Conservation (phyloP, 2,113 vertebrate genomes). For the Vombatus ursinus region DNA sequence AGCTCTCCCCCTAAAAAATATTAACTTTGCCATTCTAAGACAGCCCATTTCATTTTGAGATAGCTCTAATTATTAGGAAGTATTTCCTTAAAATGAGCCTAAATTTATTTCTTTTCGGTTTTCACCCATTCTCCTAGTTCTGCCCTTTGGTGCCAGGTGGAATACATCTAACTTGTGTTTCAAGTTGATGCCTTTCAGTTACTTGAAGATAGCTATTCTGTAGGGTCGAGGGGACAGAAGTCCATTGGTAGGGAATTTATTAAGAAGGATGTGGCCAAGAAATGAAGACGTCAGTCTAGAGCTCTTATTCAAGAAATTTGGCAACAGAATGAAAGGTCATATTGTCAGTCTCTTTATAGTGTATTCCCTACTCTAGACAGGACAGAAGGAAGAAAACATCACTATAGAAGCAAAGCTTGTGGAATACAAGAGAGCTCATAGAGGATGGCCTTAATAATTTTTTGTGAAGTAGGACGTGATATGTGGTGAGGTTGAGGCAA, state of each 20-base stretch:
- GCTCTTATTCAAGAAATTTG: not conserved
- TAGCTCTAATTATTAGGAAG: not conserved
- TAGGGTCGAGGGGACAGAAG: not conserved
- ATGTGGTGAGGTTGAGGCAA: not conserved
- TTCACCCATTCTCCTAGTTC: not conserved
- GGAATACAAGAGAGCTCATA: not conserved
- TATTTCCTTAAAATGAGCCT: not conserved
- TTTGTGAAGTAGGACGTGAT: not conserved
- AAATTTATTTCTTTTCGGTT: not conserved
- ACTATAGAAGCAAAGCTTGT: not conserved
- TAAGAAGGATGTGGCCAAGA: not conserved
- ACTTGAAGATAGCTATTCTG: not conserved
- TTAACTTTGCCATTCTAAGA: not conserved
- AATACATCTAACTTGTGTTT: not conserved
- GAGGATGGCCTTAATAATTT: not conserved
- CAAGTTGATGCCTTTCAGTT: not conserved
- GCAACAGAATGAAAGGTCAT: not conserved
- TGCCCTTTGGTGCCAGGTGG: not conserved
- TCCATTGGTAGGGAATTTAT: not conserved
- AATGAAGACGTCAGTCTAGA: not conserved
- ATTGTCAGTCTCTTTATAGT: not conserved
- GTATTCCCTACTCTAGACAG: not conserved
- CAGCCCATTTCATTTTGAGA: not conserved
- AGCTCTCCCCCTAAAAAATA: not conserved
- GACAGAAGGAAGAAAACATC: not conserved